Base-by-base conservation (phyloP, 2,888 invertebrate genomes). In the Acronicta alni region DNA sequence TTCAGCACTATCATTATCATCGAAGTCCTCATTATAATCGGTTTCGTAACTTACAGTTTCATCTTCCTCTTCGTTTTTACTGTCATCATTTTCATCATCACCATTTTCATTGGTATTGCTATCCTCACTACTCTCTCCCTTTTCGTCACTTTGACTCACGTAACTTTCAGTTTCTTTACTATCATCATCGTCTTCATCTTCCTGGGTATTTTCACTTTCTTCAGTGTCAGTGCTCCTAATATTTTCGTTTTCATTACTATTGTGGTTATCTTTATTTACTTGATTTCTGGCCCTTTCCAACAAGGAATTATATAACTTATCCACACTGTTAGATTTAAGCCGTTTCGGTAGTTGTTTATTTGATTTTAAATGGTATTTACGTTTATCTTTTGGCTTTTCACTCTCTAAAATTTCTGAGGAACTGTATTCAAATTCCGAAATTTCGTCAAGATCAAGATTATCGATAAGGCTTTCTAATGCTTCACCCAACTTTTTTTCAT, bases 401-500 rank as follows among this genome's bases (percentile, higher is more conserved):
- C 15, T 32, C 9, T 7, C 17, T 20, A 30, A 14, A 1, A 32
- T n/a, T 23, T 47, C 42, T 16, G 12, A 12, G 32, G 20, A 51
- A 20, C 12, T 59, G 20, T 17, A 23, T n/a, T 39, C 14, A 9
- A 38, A 43, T 43, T 57, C 44, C 12, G 26, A 12, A 12, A 57
- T 46, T 41, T 53, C 30, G 10, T 59, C 26, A 5, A 52, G 10
- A 3, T 65, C 55, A 16, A 44, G 20, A 37, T 49, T 38, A 32
- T 60, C 43, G 42, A 35, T 46, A 7, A 61, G 48, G 45, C 7
- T 56, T 14, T 32, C 20, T 20, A 65, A 48, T 18, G 47, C 48
- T 14, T 53, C 37, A n/a, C 46, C 48, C 20, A 61, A n/a, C 32
- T 57, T 32, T 15, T 37, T 15, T 12, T 54, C 49, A 30, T 54